Evolutionary conservation across 2,888 invertebrate species (phyloP).

Genomic region (Hydropsyche betteni): DNA sequence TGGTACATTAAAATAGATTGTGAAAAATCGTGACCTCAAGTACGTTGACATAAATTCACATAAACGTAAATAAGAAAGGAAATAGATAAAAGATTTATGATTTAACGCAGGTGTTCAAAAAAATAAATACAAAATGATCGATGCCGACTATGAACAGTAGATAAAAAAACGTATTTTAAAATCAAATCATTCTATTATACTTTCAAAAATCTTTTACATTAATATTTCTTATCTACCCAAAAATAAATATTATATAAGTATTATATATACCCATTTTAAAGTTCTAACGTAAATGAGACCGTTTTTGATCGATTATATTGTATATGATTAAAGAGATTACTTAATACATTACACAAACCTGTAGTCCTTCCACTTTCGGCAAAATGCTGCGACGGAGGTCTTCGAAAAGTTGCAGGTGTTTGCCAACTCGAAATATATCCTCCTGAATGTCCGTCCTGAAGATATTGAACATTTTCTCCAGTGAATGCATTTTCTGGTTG

Average conservation of each 20-base stretch:
- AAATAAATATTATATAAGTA: background rate
- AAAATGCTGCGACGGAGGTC: constrained; percentile 2
- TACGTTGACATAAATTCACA: too few relatives aligned
- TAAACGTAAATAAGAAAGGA: too few relatives aligned
- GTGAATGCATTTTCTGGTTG: constrained; percentile 30
- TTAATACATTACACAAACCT: background rate
- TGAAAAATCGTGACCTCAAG: too few relatives aligned
- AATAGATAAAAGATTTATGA: too few relatives aligned
- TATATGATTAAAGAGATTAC: too few relatives aligned
- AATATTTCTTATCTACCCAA: too few relatives aligned
- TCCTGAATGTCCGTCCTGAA: background rate
- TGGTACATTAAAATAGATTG: too few relatives aligned
- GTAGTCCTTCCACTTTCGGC: constrained; percentile 18
- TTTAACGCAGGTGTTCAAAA: too few relatives aligned
- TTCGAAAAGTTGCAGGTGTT: background rate
- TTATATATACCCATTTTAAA: background rate
- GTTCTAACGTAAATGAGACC: background rate
- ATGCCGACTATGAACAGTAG: too few relatives aligned
- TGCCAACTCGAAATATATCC: constrained; percentile 32
- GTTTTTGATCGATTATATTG: too few relatives aligned
- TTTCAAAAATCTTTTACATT: background rate
- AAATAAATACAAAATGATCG: too few relatives aligned
- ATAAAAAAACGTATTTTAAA: too few relatives aligned
- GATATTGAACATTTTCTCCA: constrained; percentile 19
- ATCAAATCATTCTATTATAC: background rate